Evolutionary conservation across 2,888 invertebrate genomes (phyloP).

Genomic region (Brenthis hecate): DNA sequence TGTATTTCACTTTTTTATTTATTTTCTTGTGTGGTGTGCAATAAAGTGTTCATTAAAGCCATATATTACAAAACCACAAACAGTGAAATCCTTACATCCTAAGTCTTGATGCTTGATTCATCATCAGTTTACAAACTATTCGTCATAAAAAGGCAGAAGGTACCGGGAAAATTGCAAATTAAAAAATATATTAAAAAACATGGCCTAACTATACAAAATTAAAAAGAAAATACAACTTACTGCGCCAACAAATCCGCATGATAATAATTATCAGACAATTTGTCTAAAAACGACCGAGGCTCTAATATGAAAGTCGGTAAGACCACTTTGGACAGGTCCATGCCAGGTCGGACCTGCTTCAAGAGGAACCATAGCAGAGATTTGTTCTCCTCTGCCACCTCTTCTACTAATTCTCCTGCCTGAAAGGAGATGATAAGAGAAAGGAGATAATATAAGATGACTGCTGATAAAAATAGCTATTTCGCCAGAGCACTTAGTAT

Average conservation of each 20-base stretch:
- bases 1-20: no score
- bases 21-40: no score
- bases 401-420: conserved; percentile 94
- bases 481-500: no score
- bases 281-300: conserved; percentile 96
- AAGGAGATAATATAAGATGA: not conserved
- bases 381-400: conserved; percentile 96
- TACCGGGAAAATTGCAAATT: no score
- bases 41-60: no score
- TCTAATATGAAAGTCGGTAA: conserved; percentile 97
- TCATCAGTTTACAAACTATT: not conserved
- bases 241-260: conserved; percentile 93
- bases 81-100: no score
- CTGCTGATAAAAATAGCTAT: no score
- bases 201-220: not conserved
- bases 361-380: conserved; percentile 96
- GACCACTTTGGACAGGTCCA: conserved; percentile 96
- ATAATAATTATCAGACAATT: conserved; percentile 96
- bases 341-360: conserved; percentile 97
- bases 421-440: conserved; percentile 35
- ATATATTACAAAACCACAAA: no score
- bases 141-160: no score
- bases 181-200: not conserved
- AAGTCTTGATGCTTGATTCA: not conserved
- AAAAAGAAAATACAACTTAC: conserved; percentile 73